These are phyloP conservation scores for Rutilus rutilus DNA, from an alignment of 2,113 vertebrate genomes.

Conservation along the genomic window DNA sequence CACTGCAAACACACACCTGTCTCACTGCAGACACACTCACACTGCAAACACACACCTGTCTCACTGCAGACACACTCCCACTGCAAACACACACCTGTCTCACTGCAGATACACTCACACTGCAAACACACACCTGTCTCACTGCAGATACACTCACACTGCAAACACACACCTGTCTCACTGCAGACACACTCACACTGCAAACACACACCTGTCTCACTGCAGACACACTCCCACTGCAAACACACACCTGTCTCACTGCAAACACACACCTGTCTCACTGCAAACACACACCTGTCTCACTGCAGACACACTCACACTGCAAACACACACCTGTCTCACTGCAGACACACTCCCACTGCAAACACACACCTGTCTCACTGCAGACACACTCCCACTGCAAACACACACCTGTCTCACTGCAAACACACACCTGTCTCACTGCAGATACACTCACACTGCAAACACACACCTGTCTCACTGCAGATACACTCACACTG, in stretches of 20 bases:
- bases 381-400: too few species aligned
- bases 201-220: not conserved
- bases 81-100: not conserved
- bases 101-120: not conserved
- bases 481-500: not conserved
- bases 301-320: not conserved
- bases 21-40: not conserved
- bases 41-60: not conserved
- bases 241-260: not conserved
- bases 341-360: too few species aligned
- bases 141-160: not conserved
- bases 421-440: not conserved
- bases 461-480: not conserved
- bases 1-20: not conserved
- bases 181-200: not conserved
- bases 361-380: not conserved
- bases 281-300: not conserved
- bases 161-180: not conserved
- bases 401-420: not conserved
- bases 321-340: too few species aligned
- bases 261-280: not conserved
- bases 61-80: not conserved
- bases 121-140: not conserved
- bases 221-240: not conserved
- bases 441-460: not conserved